Percentiles rank a stretch among this genome's conserved stretches.
phyloP scores from a whole-genome alignment of 2,113 vertebrate genomes.

The Ancistrus triradiatus region DNA sequence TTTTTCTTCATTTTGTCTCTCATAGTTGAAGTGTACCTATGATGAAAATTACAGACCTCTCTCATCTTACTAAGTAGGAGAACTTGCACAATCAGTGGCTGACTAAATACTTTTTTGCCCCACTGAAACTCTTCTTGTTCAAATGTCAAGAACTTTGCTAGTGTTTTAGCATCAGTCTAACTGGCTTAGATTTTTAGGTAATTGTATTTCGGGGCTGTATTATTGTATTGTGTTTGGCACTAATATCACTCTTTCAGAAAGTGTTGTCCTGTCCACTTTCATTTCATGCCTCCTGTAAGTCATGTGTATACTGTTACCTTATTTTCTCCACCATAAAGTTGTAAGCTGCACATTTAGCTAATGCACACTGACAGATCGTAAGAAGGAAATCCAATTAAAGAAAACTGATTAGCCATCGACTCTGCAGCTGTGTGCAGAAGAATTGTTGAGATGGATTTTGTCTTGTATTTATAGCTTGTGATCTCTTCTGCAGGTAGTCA shows the following conservation, averaged over 20 bases:
- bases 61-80: no score
- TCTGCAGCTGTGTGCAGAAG: conserved; percentile 8
- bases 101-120: no score
- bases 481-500: conserved; percentile 2
- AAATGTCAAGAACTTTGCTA: neutral
- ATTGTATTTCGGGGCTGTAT: conserved; percentile 64
- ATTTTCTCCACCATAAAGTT: conserved; percentile 47
- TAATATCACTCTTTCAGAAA: conserved; percentile 61
- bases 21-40: no score
- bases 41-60: no score
- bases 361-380: conserved; percentile 56
- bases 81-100: no score
- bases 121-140: no score
- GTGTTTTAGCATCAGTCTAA: conserved; percentile 10
- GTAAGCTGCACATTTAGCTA: conserved; percentile 46
- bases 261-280: conserved; percentile 63
- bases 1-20: no score
- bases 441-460: conserved; percentile 17
- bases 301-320: conserved; percentile 48
- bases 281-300: conserved; percentile 62
- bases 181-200: conserved; percentile 50
- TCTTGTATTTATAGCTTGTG: conserved; percentile 10
- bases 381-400: conserved; percentile 57
- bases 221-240: conserved; percentile 63
- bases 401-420: conserved; percentile 39